Base-by-base conservation (phyloP, 2,113 vertebrate species). In the Trematomus loennbergii region DNA sequence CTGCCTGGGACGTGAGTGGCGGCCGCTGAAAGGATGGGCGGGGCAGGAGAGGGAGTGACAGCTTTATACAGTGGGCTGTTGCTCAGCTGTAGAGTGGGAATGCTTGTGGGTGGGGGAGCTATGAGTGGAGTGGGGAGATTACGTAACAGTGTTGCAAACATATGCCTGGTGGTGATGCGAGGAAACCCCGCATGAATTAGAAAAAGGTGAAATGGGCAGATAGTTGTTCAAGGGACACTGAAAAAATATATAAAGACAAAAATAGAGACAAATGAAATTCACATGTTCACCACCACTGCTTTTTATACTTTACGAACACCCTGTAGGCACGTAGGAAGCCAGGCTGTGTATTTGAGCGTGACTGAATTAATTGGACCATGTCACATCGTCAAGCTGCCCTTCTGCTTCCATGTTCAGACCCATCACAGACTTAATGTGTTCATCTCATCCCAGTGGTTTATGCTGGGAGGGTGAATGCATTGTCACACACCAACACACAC, bases 141-240 rank as follows among this genome's bases (percentile, higher is more conserved):
- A 92, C 87, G 79, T 91, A 92, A 92, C 78, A 84, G 72, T 70
- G 75, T 89, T 81, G 86, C 75, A 90, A 88, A 85, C 84, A 80
- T 88, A 91, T 89, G 88, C 48, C 81, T 82, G 87, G 61, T 82
- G 87, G 61, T 83, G 83, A 90, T 86, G 78, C 20, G 43, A 92
- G 87, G 89, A 90, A 90, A 78, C 66, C 75, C 87, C 77, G 11
- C 40, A 84, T 86, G 76, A 81, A 78, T 76, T 72, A 50, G 64
- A 72, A 48, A 40, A 73, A 83, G 72, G 80, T 80, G 63, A 78
- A 85, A 70, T 9, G 22, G 33, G 12, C 55, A 59, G 50, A 71
- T 22, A 46, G 20, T 50, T n/a, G 72, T 83, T 63, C 48, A 78
- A 53, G n/a, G 53, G 46, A 78, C 5, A 20, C 33, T 64, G 7